These are phyloP conservation scores for Patella depressa DNA, from an alignment of 2,888 invertebrate genomes.

Conservation along the genomic window DNA sequence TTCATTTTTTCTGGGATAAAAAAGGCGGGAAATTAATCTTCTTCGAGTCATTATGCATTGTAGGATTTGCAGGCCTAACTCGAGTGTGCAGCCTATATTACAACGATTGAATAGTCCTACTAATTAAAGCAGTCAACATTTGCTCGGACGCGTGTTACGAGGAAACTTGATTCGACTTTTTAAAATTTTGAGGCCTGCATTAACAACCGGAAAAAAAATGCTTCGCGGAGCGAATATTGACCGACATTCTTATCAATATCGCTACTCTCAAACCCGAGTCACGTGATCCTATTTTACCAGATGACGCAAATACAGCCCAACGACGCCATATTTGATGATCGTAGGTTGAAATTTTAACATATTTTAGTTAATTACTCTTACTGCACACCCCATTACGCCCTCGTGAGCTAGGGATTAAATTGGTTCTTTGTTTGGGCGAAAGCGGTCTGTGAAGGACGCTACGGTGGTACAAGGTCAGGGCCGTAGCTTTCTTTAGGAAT, in stretches of 20 bases:
- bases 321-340: conserved; percentile 2
- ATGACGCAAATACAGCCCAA: conserved; percentile 1
- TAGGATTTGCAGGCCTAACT: too few species aligned
- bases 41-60: too few species aligned
- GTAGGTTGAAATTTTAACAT: not conserved
- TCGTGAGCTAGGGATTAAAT: not conserved
- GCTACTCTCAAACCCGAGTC: not conserved
- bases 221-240: conserved; percentile 6
- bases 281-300: not conserved
- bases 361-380: not conserved
- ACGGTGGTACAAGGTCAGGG: conserved; percentile 62
- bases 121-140: too few species aligned
- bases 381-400: not conserved
- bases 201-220: not conserved
- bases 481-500: conserved; percentile 46
- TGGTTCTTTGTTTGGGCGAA: conserved; percentile 1
- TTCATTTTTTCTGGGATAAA: too few species aligned
- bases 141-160: too few species aligned
- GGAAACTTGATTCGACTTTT: too few species aligned
- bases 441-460: conserved; percentile 56
- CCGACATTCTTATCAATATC: not conserved
- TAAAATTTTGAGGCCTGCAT: too few species aligned
- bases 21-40: too few species aligned
- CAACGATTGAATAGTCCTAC: too few species aligned
- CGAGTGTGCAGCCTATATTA: too few species aligned